Evolutionary conservation across 2,113 vertebrate genomes (phyloP).

Genomic region (Cyanoliseus patagonus): DNA sequence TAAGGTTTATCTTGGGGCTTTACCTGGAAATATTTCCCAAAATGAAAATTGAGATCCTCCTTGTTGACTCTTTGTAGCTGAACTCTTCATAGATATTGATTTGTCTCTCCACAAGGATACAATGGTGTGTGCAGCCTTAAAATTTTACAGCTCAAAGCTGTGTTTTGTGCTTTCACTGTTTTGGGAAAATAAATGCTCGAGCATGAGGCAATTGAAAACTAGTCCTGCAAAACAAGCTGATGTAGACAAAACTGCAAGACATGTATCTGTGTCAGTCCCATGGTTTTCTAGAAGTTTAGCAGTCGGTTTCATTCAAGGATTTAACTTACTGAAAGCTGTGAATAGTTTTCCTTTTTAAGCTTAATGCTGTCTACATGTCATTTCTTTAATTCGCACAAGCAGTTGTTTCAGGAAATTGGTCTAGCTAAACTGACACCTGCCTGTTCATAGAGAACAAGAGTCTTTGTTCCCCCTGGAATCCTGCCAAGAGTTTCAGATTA

Average conservation of each 20-base stretch:
- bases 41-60: neutral
- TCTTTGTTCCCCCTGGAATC: neutral
- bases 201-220: neutral
- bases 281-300: neutral
- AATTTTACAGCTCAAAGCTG: neutral
- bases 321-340: neutral
- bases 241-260: neutral
- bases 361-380: neutral
- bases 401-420: neutral
- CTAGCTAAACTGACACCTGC: neutral
- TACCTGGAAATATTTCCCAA: neutral
- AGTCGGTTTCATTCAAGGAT: neutral
- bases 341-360: neutral
- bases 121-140: neutral
- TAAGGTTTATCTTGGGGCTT: neutral
- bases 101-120: neutral
- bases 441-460: neutral
- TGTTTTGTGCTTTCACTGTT: neutral
- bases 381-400: neutral
- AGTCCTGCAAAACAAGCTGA: neutral
- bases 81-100: neutral
- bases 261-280: neutral
- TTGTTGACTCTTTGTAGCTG: neutral
- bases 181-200: neutral
- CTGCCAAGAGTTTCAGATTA: neutral